Base-by-base conservation (phyloP, 1,140 invertebrate species). In the Orchesella cincta region DNA sequence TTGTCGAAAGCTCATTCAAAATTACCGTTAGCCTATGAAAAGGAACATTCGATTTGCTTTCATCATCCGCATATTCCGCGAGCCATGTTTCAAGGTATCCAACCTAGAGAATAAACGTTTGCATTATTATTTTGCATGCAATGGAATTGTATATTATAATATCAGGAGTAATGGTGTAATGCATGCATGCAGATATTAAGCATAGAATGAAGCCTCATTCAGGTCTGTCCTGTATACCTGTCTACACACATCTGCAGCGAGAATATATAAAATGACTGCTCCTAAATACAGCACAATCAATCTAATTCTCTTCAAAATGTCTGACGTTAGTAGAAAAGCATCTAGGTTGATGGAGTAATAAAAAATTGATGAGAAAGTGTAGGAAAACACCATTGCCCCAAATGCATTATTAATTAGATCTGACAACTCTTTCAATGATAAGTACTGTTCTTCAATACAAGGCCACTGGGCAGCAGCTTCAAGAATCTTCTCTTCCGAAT, bases 321-420 rank as follows among this genome's bases (percentile, higher is more conserved):
- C 62, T 31, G 62, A 18, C 5, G 62, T 67, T 12, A 67, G 62
- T 2, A 67, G 62, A 31, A 67, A 67, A 8, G 62, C 62, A n/a
- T 67, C 62, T n/a, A 67, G 33, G 31, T 67, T 67, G 31, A 67
- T 67, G 12, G 62, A 67, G n/a, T 67, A 67, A 33, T 67, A 67
- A 33, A 67, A 67, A 2, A 67, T 67, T 29, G 62, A 67, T n/a
- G 62, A 31, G 62, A 67, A 67, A 8, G 62, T 67, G 62, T 67
- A 67, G 8, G 62, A 67, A 33, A 67, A 67, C 14, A 67, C 62
- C 62, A 67, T 67, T 33, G 28, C 62, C 1, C 62, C 62, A 33
- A 67, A 67, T 67, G 62, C 62, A 67, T 67, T 67, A 67, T 67
- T 67, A 31, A 67, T 67, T 23, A 67, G 31, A 33, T 67, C 62